Base-by-base conservation (phyloP, 2,113 vertebrate genomes). In the Prionailurus viverrinus region DNA sequence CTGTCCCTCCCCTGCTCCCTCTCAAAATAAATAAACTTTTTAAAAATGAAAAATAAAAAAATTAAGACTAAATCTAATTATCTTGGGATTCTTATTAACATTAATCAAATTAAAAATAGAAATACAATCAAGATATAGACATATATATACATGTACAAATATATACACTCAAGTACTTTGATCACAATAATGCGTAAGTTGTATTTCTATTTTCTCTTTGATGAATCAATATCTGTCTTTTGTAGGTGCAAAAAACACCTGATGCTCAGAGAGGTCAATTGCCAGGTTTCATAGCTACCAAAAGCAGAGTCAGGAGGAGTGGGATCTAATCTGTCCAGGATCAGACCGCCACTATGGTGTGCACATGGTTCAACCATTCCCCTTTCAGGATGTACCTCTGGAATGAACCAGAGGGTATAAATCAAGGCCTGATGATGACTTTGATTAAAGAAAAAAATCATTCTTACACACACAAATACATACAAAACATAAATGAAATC, bases 31-130 rank as follows among this genome's bases (percentile, higher is more conserved):
- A 66, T 66, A 66, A 66, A 66, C 31, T 61, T 61, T 61, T 61
- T 23, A 25, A 8, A 23, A 61, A 7, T 65, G 71, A 81, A 80
- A 63, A 93, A 61, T 79, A 78, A 48, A 78, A 76, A 39, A 69
- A 83, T 31, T 58, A 82, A 87, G 86, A 79, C 71, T 63, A 65
- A 85, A 68, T 94, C 31, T 89, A 94, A 51, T 66, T 85, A n/a
- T 90, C 11, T 33, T 93, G 15, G 12, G 6, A 78, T 87, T 27
- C 55, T 61, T 89, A 71, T 80, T 85, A 74, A 89, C 6, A 83
- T 92, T 29, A 86, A 45, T 39, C 11, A 74, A 84, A 95, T 6
- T 53, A 65, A 82, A 91, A 93, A 86, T 4, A 95, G 74, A 94
- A 94, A 71, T 82, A 48, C 4, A 89, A 45, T 65, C 12, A 88